Evolutionary conservation across 2,113 vertebrate genomes (phyloP).

Genomic region (Gulo gulo): DNA sequence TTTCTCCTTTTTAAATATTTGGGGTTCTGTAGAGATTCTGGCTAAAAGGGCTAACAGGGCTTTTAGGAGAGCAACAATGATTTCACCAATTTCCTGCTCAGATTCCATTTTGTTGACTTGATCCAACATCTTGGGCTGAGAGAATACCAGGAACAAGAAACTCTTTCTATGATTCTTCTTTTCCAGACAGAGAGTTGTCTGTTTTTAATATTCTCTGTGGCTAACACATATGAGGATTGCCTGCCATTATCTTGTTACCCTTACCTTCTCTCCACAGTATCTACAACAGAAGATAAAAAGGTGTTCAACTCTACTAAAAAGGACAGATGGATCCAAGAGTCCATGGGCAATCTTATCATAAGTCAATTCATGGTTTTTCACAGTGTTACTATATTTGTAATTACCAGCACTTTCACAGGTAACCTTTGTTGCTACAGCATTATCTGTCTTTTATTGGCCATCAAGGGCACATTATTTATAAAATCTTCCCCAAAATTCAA

Average conservation of each 20-base stretch:
- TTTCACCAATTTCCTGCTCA: background rate
- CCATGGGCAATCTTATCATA: background rate
- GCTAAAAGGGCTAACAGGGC: background rate
- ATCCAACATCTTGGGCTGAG: background rate
- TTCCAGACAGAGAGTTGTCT: background rate
- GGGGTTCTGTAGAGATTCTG: background rate
- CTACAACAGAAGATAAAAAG: no score
- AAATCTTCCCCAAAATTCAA: background rate
- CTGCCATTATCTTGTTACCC: background rate
- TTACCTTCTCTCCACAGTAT: background rate
- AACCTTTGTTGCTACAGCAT: background rate
- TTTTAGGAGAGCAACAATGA: background rate
- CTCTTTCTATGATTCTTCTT: background rate
- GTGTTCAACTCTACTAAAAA: background rate
- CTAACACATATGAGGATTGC: background rate
- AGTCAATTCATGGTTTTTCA: background rate
- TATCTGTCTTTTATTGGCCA: background rate
- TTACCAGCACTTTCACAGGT: background rate
- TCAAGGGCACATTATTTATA: background rate
- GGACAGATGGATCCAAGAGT: background rate
- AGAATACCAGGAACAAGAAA: background rate
- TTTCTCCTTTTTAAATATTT: background rate
- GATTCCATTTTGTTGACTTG: background rate
- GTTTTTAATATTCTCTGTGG: background rate
- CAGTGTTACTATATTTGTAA: background rate